A percentile compares a stretch with the other conserved stretches of the same genome.
phyloP scores from a whole-genome alignment of 2,888 invertebrate species.

The Nysson spinosus region DNA sequence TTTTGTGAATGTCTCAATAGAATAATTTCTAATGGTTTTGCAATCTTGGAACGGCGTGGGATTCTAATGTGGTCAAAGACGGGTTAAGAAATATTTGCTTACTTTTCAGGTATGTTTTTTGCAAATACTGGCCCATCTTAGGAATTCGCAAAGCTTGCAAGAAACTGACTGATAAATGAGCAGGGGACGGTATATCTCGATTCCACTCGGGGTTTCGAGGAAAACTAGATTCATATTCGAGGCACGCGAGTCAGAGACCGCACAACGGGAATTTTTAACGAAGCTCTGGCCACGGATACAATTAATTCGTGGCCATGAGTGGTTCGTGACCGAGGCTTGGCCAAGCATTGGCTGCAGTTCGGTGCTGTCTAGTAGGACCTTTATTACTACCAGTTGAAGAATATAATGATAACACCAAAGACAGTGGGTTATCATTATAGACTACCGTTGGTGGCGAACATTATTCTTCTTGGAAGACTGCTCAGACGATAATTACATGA shows the following conservation, averaged over 20 bases:
- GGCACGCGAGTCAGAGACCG: constrained; percentile 40
- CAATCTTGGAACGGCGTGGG: too few species aligned
- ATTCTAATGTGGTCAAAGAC: too few species aligned
- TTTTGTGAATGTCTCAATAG: too few species aligned
- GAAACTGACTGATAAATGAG: not conserved
- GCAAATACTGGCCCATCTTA: not conserved
- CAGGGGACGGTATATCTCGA: not conserved
- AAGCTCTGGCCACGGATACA: constrained; percentile 25
- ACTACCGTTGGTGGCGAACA: too few species aligned
- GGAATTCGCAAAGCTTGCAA: not conserved
- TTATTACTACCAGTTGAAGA: constrained; percentile 20
- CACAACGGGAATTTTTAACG: constrained; percentile 55
- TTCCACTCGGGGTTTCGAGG: constrained; percentile 18
- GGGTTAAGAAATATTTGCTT: too few species aligned
- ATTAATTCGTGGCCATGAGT: constrained; percentile 45
- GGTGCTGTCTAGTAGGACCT: constrained; percentile 6
- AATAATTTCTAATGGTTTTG: too few species aligned
- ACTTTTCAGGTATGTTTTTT: too few species aligned
- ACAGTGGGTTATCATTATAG: constrained; percentile 17
- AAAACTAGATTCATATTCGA: constrained; percentile 41
- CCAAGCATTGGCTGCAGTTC: constrained; percentile 18
- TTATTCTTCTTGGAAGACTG: too few species aligned
- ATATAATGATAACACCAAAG: constrained; percentile 12
- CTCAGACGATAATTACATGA: too few species aligned
- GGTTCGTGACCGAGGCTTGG: constrained; percentile 42